phyloP scores from a whole-genome alignment of 2,888 invertebrate genomes.

The Eupithecia vulgata region DNA sequence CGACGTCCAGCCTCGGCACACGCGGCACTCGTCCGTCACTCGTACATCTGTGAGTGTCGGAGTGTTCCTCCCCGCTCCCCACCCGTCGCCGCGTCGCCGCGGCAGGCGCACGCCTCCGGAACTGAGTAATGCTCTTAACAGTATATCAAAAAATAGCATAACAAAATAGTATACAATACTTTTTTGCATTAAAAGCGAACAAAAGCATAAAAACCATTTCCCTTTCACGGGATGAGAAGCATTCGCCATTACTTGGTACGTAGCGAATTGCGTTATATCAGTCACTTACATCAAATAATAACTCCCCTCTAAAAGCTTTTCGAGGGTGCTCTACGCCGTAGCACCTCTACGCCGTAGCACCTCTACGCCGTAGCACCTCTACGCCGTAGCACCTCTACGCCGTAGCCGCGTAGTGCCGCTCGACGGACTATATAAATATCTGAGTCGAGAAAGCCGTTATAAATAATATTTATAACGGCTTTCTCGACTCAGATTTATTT shows the following conservation, averaged over 20 bases:
- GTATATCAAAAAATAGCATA: not conserved
- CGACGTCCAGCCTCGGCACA: not conserved
- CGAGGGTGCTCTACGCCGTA: slow-evolving; percentile 9
- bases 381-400: slow-evolving; percentile 13
- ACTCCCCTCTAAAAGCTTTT: slow-evolving; percentile 17
- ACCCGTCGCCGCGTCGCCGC: too few relatives aligned
- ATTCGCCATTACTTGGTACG: not conserved
- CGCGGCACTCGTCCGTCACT: not conserved
- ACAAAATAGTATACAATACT: not conserved
- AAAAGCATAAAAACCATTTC: not conserved
- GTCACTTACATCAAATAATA: slow-evolving; percentile 9
- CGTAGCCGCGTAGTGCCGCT: slow-evolving; percentile 9
- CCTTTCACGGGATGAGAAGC: not conserved
- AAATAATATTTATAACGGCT: not conserved
- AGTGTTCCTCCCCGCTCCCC: too few relatives aligned
- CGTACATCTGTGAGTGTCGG: too few relatives aligned
- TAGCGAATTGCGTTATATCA: not conserved
- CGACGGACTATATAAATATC: too few relatives aligned
- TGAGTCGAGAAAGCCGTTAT: too few relatives aligned
- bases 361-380: slow-evolving; percentile 17
- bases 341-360: slow-evolving; percentile 3
- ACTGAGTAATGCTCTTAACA: not conserved
- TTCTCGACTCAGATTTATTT: too few relatives aligned
- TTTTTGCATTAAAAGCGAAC: not conserved
- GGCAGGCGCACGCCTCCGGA: not conserved